Conservation (phyloP, 1,140 invertebrate genomes). For the Leptinotarsa lineolata region DNA sequence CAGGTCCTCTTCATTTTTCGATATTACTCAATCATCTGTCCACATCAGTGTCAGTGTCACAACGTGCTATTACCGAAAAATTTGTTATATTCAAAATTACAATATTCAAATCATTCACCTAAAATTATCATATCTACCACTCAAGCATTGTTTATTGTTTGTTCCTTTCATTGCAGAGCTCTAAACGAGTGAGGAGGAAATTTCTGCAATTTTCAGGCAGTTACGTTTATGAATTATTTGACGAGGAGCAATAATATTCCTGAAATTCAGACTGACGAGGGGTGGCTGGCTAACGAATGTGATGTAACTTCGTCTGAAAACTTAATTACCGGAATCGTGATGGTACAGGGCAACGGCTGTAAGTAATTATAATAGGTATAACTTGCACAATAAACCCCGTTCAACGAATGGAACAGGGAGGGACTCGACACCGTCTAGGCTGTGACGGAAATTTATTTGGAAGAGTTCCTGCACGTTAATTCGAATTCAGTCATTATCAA, state of each 20-base stretch:
- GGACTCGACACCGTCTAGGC: neutral
- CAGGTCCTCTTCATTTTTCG: too few species aligned
- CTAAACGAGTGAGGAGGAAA: neutral
- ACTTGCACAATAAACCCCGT: constrained; percentile 32
- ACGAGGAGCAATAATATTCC: constrained; percentile 35
- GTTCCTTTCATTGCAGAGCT: constrained; percentile 27
- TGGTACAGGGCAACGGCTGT: constrained; percentile 38
- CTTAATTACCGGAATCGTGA: constrained; percentile 45
- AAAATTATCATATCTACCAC: too few species aligned
- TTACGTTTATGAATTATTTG: constrained; percentile 33
- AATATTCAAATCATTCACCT: too few species aligned
- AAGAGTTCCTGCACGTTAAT: too few species aligned
- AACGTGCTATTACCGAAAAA: too few species aligned
- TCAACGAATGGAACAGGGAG: neutral
- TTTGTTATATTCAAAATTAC: too few species aligned
- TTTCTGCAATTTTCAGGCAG: constrained; percentile 31
- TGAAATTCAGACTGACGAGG: constrained; percentile 35
- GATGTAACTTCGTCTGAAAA: constrained; percentile 41
- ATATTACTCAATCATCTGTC: too few species aligned
- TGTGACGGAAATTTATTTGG: too few species aligned
- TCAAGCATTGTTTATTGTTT: constrained; percentile 26
- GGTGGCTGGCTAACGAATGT: constrained; percentile 34
- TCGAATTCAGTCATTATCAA: too few species aligned
- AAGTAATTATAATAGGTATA: constrained; percentile 38
- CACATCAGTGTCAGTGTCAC: too few species aligned